Evolutionary conservation across 1,140 invertebrate species (phyloP), one percentile per base, ranked within the genome.

Genomic region (Acromyrmex heyeri): DNA sequence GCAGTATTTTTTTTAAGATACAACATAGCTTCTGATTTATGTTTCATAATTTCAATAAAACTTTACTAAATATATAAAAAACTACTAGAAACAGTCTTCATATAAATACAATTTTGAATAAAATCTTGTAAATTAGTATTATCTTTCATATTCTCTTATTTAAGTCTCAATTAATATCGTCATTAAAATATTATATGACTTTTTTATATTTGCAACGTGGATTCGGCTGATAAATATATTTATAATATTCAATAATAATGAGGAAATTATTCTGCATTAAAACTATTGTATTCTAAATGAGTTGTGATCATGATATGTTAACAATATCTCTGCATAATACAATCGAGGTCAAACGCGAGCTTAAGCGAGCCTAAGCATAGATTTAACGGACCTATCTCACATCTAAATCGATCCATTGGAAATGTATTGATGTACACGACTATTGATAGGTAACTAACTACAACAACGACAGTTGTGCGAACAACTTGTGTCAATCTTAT

Each of bases 321-420:
- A 14, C 44, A 50, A 12, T 50, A 78, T 64, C 59, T n/a, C 2
- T 48, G 5, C 6, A 21, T 24, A 78, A 27, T 50, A 6, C 16
- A 27, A 48, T 78, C 24, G 59, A 64, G 24, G 44, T 77, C 38
- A 48, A n/a, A 27, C 18, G 10, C 24, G 24, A 50, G 44, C 59
- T 64, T 50, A 62, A 34, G 44, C 44, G 21, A 3, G 24, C 18
- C 18, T 64, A 64, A 77, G 24, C 59, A 10, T 21, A 27, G 34
- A 64, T 64, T 64, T 64, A 62, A 48, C 8, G 12, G 24, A 34
- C 24, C 24, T 21, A 64, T 77, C 44, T 27, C 44, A 16, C 38
- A 21, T 44, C 57, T 62, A 38, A 62, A 77, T 75, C n/a, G 50
- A 73, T 55, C 16, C 44, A 64, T 21, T 64, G 38, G 44, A 78